Base-by-base conservation (phyloP, 2,888 invertebrate species). In the Lepidonotus clava region DNA sequence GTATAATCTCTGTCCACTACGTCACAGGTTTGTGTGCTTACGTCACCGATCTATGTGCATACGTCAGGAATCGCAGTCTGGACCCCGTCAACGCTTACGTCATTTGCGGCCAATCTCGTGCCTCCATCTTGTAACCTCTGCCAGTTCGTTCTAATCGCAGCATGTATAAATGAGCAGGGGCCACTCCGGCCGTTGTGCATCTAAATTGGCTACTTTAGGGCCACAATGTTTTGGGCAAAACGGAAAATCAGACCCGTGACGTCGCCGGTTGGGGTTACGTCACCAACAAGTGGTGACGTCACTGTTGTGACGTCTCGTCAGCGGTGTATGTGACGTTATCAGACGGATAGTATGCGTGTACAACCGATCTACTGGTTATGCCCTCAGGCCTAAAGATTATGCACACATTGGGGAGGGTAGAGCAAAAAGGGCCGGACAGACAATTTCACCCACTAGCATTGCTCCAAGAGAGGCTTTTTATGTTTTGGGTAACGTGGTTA, bases 261-360 rank as follows among this genome's bases (percentile, higher is more conserved):
- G 36, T 18, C 56, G 56, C 56, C 18, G n/a, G 21, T 21, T 38
- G 46, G 18, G 11, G 24, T 80, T 80, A 34, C 80, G 80, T 80
- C 80, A 80, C 46, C 41, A 80, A 46, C 80, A 80, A 14, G 80
- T 46, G 46, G 28, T 41, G 80, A 80, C 80, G 41, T 80, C 80
- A 80, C 51, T 6, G 21, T 14, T 4, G 41, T 28, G 46, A 46
- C 34, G 71, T 71, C 8, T 0, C 71, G 71, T 71, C 71, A 71
- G 36, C 6, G 38, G 71, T 71, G 14, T 56, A 56, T 11, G n/a
- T 34, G 71, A n/a, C 61, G 61, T 61, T 32, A 4, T n/a, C 56
- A 4, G 56, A n/a, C n/a, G n/a, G n/a, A 21, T n/a, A 14, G 4
- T 66, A 34, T 66, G 66, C 34, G 34, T 32, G 66, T 5, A 34